Percentiles rank a stretch among this genome's conserved stretches.
Conservation (phyloP, 2,888 invertebrate species). For the Protophormia terraenovae region DNA sequence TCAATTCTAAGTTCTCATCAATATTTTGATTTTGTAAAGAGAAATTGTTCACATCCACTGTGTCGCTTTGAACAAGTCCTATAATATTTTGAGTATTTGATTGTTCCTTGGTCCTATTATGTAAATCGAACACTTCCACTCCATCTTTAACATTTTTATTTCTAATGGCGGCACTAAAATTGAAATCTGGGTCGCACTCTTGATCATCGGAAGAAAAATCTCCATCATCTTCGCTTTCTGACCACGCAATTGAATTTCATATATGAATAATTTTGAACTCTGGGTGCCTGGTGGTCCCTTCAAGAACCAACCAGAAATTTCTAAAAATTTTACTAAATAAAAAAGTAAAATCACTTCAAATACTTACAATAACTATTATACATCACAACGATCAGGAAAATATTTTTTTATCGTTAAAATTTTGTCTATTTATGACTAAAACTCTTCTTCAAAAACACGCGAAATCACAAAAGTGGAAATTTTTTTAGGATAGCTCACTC, state of each 20-base stretch:
- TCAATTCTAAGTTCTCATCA: neutral
- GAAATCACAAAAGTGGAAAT: neutral
- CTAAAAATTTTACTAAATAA: neutral
- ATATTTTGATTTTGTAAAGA: neutral
- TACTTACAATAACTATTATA: neutral
- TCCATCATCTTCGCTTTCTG: slow-evolving; percentile 10
- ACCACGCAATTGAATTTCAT: slow-evolving; percentile 13
- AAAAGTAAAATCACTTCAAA: neutral
- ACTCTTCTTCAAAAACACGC: neutral
- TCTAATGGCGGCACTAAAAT: neutral
- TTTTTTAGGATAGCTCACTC: neutral
- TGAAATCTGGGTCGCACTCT: neutral
- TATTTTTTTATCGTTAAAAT: neutral
- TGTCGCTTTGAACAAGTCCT: neutral
- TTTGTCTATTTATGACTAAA: neutral
- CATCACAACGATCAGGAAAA: neutral
- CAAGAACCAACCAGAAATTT: neutral
- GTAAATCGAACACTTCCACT: neutral
- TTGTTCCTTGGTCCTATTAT: neutral
- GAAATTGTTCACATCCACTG: neutral
- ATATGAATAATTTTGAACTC: neutral
- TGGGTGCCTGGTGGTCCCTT: neutral
- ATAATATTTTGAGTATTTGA: neutral
- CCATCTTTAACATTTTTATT: neutral
- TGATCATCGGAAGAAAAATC: slow-evolving; percentile 19